phyloP scores from a whole-genome alignment of 1,140 invertebrate species.

The Papilio aristodemus region DNA sequence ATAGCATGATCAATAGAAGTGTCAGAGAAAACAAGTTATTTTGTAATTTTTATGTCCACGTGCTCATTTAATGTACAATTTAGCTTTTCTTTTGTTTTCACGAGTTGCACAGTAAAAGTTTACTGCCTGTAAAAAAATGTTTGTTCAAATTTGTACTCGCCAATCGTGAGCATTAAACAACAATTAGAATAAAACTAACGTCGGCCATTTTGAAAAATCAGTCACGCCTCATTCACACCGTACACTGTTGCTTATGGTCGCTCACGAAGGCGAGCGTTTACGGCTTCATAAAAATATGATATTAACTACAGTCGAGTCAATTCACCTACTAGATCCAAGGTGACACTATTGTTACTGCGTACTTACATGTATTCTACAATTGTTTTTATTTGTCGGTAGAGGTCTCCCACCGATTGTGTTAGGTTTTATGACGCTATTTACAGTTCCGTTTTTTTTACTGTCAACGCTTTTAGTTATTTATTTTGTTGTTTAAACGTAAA shows the following conservation, averaged over 20 bases:
- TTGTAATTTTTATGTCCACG: not conserved
- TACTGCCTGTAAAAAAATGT: not conserved
- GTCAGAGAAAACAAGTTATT: not conserved
- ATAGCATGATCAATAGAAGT: no score
- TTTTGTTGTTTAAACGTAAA: not conserved
- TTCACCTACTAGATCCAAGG: conserved; percentile 15
- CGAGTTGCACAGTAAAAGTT: not conserved
- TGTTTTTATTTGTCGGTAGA: conserved; percentile 1
- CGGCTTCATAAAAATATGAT: conserved; percentile 26
- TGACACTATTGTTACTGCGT: conserved; percentile 14
- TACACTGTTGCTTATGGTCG: conserved; percentile 42
- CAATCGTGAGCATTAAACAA: conserved; percentile 23
- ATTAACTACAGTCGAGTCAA: conserved; percentile 19
- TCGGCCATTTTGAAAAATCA: conserved; percentile 44
- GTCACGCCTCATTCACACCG: conserved; percentile 46
- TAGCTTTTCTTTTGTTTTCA: conserved; percentile 3
- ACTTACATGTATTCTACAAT: conserved; percentile 16
- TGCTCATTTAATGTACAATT: not conserved
- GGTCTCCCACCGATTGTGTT: conserved; percentile 6
- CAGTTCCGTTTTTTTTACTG: conserved; percentile 9
- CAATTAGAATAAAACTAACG: conserved; percentile 29
- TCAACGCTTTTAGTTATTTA: conserved; percentile 2
- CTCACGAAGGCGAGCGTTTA: conserved; percentile 30
- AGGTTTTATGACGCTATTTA: conserved; percentile 2
- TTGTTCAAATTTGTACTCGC: conserved; percentile 21